Evolutionary conservation across 2,888 invertebrate species (phyloP).

Genomic region (Drosophila meridiana): DNA sequence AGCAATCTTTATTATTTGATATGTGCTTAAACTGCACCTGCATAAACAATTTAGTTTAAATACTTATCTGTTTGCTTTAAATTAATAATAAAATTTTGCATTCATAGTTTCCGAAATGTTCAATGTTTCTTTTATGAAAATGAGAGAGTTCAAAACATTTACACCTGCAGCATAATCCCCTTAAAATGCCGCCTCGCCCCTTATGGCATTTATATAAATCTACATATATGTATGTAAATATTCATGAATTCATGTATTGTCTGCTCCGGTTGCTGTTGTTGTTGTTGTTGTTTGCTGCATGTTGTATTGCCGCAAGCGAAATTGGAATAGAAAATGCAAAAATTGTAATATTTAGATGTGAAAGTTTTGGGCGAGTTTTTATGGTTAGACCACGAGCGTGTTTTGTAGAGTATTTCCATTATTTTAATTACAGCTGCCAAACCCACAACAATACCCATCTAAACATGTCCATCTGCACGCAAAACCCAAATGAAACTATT

Average conservation of each 20-base stretch:
- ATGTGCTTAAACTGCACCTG: no score
- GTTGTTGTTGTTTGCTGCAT: neutral
- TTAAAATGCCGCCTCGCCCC: neutral
- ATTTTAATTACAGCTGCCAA: constrained; percentile 73
- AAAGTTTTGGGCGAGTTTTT: constrained; percentile 50
- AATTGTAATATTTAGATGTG: constrained; percentile 26
- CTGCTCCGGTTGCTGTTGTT: neutral
- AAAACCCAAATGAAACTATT: constrained; percentile 65
- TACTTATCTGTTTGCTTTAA: neutral
- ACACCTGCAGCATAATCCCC: neutral
- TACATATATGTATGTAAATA: neutral
- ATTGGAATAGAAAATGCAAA: constrained; percentile 44
- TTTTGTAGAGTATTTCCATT: constrained; percentile 65
- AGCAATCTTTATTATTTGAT: neutral
- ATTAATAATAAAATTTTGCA: neutral
- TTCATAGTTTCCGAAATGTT: neutral
- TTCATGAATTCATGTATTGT: neutral
- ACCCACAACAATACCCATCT: constrained; percentile 3
- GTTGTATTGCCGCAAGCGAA: constrained; percentile 17
- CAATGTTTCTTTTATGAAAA: neutral
- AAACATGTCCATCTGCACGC: constrained; percentile 4
- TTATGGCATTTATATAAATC: constrained; percentile 8
- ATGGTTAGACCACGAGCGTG: constrained; percentile 59
- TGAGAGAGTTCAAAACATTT: neutral
- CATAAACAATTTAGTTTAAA: neutral